Percentiles rank a stretch among this genome's conserved stretches.
phyloP scores from a whole-genome alignment of 2,113 vertebrate species.

The Mormoops blainvillei region DNA sequence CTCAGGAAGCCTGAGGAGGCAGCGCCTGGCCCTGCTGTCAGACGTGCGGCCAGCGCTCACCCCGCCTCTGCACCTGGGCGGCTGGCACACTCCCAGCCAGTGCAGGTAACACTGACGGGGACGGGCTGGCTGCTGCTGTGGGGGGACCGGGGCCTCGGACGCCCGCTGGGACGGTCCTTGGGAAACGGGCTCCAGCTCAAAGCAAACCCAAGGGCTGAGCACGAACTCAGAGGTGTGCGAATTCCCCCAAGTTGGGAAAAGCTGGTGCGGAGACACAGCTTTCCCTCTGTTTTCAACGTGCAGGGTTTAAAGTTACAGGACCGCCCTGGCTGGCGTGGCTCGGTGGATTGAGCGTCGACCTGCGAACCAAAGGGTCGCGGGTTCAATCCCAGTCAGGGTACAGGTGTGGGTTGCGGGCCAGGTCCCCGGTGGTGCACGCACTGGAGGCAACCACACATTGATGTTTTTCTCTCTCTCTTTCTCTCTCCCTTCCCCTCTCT shows the following conservation, averaged over 20 bases:
- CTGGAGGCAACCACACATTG: too few relatives aligned
- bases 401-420: too few relatives aligned
- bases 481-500: too few relatives aligned
- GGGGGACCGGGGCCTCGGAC: not conserved
- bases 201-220: not conserved
- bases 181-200: not conserved
- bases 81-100: not conserved
- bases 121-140: not conserved
- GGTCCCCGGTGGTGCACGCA: too few relatives aligned
- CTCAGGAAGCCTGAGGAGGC: not conserved
- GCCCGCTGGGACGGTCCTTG: not conserved
- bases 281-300: not conserved
- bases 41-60: not conserved
- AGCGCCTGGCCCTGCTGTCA: not conserved
- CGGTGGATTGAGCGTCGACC: too few relatives aligned
- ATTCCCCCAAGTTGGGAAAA: not conserved
- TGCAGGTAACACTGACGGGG: too few relatives aligned
- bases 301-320: not conserved
- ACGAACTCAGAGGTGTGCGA: too few relatives aligned
- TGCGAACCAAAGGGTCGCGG: too few relatives aligned
- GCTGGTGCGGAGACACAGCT: accelerated
- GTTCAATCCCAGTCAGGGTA: too few relatives aligned
- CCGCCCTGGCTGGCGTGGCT: too few relatives aligned
- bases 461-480: too few relatives aligned
- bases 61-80: too few relatives aligned